Evolutionary conservation across 2,888 invertebrate genomes (phyloP).

Genomic region (Rugalucina vietnamica): DNA sequence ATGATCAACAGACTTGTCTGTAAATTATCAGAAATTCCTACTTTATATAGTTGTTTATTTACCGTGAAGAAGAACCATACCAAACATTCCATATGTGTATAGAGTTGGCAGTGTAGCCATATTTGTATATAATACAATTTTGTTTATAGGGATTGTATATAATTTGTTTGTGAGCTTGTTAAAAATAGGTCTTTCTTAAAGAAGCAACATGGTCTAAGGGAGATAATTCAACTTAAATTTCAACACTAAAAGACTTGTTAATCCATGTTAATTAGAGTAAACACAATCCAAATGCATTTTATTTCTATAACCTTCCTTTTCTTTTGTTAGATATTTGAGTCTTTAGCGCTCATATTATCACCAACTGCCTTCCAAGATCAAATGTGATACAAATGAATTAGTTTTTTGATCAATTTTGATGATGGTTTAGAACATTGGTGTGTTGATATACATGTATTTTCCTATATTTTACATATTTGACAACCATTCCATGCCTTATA

Average conservation of each 20-base stretch:
- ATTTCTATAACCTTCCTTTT: too few species aligned
- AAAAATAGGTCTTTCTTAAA: background rate
- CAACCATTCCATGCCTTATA: background rate
- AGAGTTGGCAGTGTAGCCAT: background rate
- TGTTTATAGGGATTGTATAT: conserved; percentile 1
- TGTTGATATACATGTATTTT: background rate
- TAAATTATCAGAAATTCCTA: background rate
- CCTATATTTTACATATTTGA: background rate
- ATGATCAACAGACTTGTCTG: too few species aligned
- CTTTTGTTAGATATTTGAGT: too few species aligned
- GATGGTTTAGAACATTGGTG: background rate
- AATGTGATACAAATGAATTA: background rate
- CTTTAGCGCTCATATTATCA: background rate
- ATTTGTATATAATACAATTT: background rate
- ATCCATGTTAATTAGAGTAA: background rate
- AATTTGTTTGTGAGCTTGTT: background rate
- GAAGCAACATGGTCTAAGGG: background rate
- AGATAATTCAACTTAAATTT: background rate
- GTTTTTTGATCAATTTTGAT: background rate
- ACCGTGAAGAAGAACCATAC: background rate
- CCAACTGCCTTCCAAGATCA: background rate
- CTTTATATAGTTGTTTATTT: background rate
- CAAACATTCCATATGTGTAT: background rate
- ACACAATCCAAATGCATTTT: too few species aligned
- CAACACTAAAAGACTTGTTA: background rate